These are phyloP conservation scores for Rhagoletis pomonella DNA, from an alignment of 1,140 invertebrate species.

Conservation along the genomic window DNA sequence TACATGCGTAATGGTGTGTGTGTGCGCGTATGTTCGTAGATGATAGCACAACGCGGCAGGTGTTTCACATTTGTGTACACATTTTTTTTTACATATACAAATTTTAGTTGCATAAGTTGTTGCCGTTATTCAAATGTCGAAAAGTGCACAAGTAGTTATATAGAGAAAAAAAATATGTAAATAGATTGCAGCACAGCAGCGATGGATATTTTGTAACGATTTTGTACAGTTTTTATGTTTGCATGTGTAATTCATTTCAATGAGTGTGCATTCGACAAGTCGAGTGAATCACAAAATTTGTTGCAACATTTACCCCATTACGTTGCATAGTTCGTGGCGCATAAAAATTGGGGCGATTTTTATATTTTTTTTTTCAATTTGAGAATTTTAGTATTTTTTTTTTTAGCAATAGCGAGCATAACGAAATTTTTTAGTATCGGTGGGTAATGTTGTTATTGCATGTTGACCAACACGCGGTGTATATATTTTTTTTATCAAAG, in stretches of 20 bases:
- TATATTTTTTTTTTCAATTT: not conserved
- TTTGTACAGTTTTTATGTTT: not conserved
- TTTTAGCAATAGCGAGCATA: not conserved
- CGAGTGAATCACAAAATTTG: conserved; percentile 22
- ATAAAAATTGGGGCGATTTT: not conserved
- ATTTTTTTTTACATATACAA: conserved; percentile 9
- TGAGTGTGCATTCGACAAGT: not conserved
- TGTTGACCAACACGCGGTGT: conserved; percentile 29
- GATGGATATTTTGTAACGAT: conserved; percentile 6
- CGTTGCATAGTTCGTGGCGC: conserved; percentile 41
- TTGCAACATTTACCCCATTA: not conserved
- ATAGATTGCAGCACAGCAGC: not conserved
- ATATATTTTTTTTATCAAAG: not conserved
- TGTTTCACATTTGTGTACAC: conserved; percentile 23
- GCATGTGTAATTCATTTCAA: not conserved
- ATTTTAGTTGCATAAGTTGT: not conserved
- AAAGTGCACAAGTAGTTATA: not conserved
- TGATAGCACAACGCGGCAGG: not conserved
- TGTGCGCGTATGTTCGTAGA: not conserved
- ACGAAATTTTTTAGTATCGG: conserved; percentile 4
- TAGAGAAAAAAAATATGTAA: not conserved
- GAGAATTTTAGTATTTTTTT: not conserved
- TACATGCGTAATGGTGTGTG: not conserved
- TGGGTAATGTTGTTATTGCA: conserved; percentile 54
- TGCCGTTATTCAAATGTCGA: conserved; percentile 19